Evolutionary conservation across 2,113 vertebrate genomes (phyloP).

Genomic region (Globicephala melas): DNA sequence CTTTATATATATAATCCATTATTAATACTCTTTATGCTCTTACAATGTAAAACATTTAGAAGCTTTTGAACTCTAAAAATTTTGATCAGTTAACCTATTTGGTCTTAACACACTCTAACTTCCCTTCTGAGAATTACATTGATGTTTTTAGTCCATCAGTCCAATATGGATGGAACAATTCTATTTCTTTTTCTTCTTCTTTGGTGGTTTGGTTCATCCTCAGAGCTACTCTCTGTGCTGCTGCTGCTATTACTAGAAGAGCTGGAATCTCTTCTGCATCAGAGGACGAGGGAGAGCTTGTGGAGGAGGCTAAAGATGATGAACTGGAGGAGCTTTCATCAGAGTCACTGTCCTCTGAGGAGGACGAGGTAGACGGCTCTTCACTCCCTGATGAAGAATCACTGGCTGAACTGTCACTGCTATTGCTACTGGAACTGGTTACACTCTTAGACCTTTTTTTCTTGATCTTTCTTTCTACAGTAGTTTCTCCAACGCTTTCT

Average conservation of each 20-base stretch:
- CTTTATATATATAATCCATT: conserved; percentile 54
- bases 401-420: conserved; percentile 88
- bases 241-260: conserved; percentile 85
- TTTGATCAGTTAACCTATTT: conserved; percentile 40
- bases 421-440: conserved; percentile 88
- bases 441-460: conserved; percentile 93
- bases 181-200: conserved; percentile 94
- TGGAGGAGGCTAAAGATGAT: conserved; percentile 84
- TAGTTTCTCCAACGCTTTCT: conserved; percentile 85
- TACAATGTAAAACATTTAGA: conserved; percentile 71
- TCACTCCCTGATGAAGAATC: conserved; percentile 93
- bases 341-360: conserved; percentile 87
- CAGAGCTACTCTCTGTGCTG: conserved; percentile 89
- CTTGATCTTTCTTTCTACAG: conserved; percentile 88
- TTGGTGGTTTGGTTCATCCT: conserved; percentile 92
- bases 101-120: conserved; percentile 62
- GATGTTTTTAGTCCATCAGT: conserved; percentile 32
- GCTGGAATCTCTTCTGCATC: conserved; percentile 84
- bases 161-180: not conserved
- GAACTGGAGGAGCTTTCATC: conserved; percentile 86
- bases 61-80: conserved; percentile 71
- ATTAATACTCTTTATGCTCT: conserved; percentile 66
- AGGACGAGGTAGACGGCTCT: conserved; percentile 91
- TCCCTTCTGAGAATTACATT: conserved; percentile 8
- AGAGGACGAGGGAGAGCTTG: conserved; percentile 87